Evolutionary conservation across 2,888 invertebrate genomes (phyloP).

Genomic region (Folsomia manolachei): DNA sequence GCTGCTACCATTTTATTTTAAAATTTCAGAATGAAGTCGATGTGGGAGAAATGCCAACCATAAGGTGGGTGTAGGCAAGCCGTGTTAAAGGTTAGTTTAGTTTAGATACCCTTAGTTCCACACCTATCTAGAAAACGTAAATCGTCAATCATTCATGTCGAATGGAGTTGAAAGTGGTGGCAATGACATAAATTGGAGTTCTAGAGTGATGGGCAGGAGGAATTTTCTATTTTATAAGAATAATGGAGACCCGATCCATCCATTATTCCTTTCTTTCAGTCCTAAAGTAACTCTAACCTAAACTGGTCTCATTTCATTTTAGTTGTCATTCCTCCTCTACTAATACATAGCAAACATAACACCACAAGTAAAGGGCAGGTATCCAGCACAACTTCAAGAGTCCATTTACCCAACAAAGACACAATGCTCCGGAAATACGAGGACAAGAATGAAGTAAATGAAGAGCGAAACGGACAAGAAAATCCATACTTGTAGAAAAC

Average conservation of each 20-base stretch:
- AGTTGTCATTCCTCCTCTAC: too few species aligned
- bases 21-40: background rate
- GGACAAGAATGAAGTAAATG: constrained; percentile 13
- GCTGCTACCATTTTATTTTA: background rate
- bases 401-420: constrained; percentile 6
- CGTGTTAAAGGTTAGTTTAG: background rate
- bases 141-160: constrained; percentile 1
- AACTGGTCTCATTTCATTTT: background rate
- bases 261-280: background rate
- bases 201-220: background rate
- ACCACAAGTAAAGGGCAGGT: constrained; percentile 11
- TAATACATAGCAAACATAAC: background rate
- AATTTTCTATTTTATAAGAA: background rate
- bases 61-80: too few species aligned
- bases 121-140: background rate
- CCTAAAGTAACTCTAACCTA: background rate
- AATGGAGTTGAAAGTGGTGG: background rate
- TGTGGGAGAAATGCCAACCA: too few species aligned
- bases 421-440: constrained; percentile 20
- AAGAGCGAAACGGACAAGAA: constrained; percentile 8
- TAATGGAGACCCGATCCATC: background rate
- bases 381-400: constrained; percentile 12
- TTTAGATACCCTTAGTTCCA: background rate
- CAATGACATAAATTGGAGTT: constrained; percentile 3
- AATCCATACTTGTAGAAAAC: background rate